phyloP scores from a whole-genome alignment of 2,113 vertebrate species.

The Budorcas taxicolor region DNA sequence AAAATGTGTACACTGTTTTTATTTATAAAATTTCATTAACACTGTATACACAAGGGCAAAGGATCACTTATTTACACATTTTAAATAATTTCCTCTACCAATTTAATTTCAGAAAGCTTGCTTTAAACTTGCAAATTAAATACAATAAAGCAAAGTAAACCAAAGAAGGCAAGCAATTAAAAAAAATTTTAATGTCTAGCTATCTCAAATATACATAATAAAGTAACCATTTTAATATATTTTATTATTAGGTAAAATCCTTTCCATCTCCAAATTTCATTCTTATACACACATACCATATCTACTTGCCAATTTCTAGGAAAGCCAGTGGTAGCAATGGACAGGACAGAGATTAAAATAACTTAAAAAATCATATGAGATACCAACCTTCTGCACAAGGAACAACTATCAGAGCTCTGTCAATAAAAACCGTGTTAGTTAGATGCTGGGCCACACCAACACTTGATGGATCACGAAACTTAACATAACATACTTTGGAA shows the following conservation, averaged over 20 bases:
- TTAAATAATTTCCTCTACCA: slow-evolving; percentile 31
- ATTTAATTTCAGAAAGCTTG: slow-evolving; percentile 10
- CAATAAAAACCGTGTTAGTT: slow-evolving; percentile 99
- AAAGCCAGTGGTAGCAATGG: slow-evolving; percentile 67
- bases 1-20: slow-evolving; percentile 23
- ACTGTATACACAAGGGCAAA: neutral
- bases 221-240: slow-evolving; percentile 36
- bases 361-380: slow-evolving; percentile 52
- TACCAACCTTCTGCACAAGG: slow-evolving; percentile 99
- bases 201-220: neutral
- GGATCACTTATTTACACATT: neutral
- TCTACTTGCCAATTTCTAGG: slow-evolving; percentile 57
- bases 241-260: neutral
- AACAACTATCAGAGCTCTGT: slow-evolving; percentile 99
- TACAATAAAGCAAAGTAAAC: slow-evolving; percentile 45
- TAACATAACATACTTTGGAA: slow-evolving; percentile 99
- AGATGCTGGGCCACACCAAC: slow-evolving; percentile 99
- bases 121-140: slow-evolving; percentile 23
- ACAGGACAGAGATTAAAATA: slow-evolving; percentile 67
- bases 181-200: neutral
- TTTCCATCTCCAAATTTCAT: slow-evolving; percentile 8
- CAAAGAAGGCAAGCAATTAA: neutral
- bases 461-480: slow-evolving; percentile 95
- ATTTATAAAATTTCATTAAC: slow-evolving; percentile 12
- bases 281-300: neutral